These are phyloP conservation scores for Drosophila falleni DNA, from an alignment of 2,888 invertebrate genomes.

Conservation along the genomic window DNA sequence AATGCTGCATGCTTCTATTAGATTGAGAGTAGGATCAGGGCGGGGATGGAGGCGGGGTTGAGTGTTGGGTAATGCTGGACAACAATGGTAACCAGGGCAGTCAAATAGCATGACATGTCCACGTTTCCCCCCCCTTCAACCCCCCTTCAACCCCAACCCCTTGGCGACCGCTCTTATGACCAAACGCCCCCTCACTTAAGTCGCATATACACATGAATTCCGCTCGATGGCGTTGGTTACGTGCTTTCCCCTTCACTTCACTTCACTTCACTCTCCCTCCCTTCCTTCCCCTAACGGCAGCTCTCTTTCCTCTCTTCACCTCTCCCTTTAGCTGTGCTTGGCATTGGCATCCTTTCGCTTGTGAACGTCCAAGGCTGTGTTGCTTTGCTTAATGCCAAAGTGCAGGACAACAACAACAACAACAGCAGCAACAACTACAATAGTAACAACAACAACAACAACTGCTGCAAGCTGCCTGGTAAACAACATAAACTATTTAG, in stretches of 20 bases:
- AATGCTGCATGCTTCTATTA: conserved; percentile 22
- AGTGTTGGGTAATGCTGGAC: conserved; percentile 35
- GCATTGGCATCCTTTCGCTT: conserved; percentile 60
- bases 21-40: not conserved
- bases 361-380: conserved; percentile 37
- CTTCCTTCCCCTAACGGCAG: not conserved
- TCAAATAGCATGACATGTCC: conserved; percentile 65
- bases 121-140: not conserved
- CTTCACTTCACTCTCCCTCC: not conserved
- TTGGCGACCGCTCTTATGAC: not conserved
- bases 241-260: conserved; percentile 44
- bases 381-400: conserved; percentile 66
- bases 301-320: not conserved
- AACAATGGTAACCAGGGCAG: conserved; percentile 69
- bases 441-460: conserved; percentile 10
- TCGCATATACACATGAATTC: conserved; percentile 59
- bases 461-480: conserved; percentile 58
- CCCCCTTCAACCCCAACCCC: not conserved
- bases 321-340: conserved; percentile 17
- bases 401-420: conserved; percentile 53
- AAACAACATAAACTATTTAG: conserved; percentile 81
- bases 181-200: conserved; percentile 37
- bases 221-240: conserved; percentile 58
- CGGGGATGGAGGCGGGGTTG: not conserved
- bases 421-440: conserved; percentile 17